These are phyloP conservation scores for Gryllus longicercus DNA, from an alignment of 2,888 invertebrate genomes.

Conservation along the genomic window DNA sequence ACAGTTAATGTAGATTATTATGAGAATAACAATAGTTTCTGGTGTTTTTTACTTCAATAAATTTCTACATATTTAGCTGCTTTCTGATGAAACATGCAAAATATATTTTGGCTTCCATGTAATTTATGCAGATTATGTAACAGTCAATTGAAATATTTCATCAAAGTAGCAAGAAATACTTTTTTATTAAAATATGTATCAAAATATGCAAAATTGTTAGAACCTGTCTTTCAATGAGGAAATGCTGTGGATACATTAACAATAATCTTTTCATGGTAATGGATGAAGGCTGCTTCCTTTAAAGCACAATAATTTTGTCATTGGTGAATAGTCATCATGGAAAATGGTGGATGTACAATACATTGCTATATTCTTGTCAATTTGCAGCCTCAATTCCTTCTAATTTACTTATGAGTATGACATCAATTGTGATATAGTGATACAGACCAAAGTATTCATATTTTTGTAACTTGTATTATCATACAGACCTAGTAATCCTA, in stretches of 20 bases:
- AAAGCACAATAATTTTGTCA: neutral
- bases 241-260: neutral
- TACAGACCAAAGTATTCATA: slow-evolving; percentile 9
- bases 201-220: neutral
- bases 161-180: no score
- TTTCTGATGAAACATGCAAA: neutral
- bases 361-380: neutral
- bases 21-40: neutral
- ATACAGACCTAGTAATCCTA: neutral
- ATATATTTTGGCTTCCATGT: slow-evolving; percentile 2
- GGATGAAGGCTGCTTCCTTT: neutral
- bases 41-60: neutral
- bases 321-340: neutral
- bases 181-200: neutral
- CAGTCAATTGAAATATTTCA: neutral
- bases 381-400: neutral
- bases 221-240: neutral
- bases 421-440: neutral
- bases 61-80: neutral
- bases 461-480: slow-evolving; percentile 1
- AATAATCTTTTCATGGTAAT: slow-evolving; percentile 2
- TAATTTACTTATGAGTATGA: neutral
- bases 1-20: neutral
- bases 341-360: neutral
- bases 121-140: neutral